Percentiles rank a stretch among this genome's conserved stretches.
These are phyloP conservation scores for Trachops cirrhosus DNA, from an alignment of 2,797 vertebrate genomes.

Conservation along the genomic window DNA sequence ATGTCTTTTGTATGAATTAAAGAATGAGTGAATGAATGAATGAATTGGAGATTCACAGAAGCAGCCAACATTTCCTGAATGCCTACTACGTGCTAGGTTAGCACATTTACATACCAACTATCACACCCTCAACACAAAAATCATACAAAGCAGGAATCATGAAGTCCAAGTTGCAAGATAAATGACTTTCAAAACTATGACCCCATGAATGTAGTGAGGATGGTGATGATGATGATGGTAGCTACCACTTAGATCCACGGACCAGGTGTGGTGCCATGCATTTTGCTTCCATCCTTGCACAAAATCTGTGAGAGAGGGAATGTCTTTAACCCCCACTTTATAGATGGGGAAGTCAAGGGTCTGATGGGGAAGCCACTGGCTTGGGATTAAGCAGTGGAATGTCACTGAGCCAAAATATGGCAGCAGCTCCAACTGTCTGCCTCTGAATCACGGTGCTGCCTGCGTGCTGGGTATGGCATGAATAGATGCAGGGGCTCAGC, in stretches of 20 bases:
- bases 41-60: neutral
- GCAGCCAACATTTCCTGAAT: neutral
- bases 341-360: neutral
- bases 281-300: neutral
- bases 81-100: neutral
- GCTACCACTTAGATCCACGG: accelerated
- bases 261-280: neutral
- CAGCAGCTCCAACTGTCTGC: neutral
- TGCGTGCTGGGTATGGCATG: accelerated
- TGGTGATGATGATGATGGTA: neutral
- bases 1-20: neutral
- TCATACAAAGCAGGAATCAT: no score
- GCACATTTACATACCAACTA: neutral
- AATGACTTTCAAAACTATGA: neutral
- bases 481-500: neutral
- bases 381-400: accelerated
- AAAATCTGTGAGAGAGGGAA: neutral
- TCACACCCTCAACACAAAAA: neutral
- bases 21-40: neutral
- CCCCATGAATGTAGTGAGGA: neutral
- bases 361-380: neutral
- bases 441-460: neutral
- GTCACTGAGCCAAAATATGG: neutral
- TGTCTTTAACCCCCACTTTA: neutral
- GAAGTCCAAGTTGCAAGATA: neutral